A percentile compares a stretch with the other conserved stretches of the same genome.
phyloP scores from a whole-genome alignment of 2,888 invertebrate species.

The Elegia similella region DNA sequence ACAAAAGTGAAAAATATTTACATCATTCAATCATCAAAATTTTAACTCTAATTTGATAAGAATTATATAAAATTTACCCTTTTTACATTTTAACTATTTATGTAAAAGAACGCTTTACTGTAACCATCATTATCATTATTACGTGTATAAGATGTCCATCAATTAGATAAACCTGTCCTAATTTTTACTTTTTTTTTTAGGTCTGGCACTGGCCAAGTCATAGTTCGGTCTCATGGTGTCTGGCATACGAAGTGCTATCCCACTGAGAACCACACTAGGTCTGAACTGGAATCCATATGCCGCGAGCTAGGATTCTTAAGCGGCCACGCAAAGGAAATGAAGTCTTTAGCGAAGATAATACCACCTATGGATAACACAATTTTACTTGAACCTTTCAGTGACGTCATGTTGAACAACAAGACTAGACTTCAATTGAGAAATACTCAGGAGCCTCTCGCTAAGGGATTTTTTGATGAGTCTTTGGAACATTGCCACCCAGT shows the following conservation, averaged over 20 bases:
- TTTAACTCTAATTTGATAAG: too few relatives aligned
- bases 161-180: too few relatives aligned
- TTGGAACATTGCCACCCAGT: slow-evolving; percentile 64
- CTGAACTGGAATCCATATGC: slow-evolving; percentile 83
- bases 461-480: slow-evolving; percentile 44
- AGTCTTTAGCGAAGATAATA: slow-evolving; percentile 37
- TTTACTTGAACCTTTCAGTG: slow-evolving; percentile 55
- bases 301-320: slow-evolving; percentile 81
- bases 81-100: too few relatives aligned
- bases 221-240: slow-evolving; percentile 84
- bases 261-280: slow-evolving; percentile 71
- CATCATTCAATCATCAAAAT: too few relatives aligned
- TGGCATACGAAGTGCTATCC: slow-evolving; percentile 88
- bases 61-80: too few relatives aligned
- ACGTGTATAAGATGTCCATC: too few relatives aligned
- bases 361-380: slow-evolving; percentile 52
- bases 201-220: slow-evolving; percentile 84
- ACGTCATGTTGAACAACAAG: slow-evolving; percentile 62
- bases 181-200: slow-evolving; percentile 49
- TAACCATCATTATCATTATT: too few relatives aligned
- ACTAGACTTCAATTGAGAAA: slow-evolving; percentile 64
- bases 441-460: slow-evolving; percentile 58
- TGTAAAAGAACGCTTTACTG: too few relatives aligned
- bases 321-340: slow-evolving; percentile 73
- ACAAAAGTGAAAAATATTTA: too few relatives aligned